Conservation (phyloP, 1,140 invertebrate genomes). For the Marisa cornuarietis region DNA sequence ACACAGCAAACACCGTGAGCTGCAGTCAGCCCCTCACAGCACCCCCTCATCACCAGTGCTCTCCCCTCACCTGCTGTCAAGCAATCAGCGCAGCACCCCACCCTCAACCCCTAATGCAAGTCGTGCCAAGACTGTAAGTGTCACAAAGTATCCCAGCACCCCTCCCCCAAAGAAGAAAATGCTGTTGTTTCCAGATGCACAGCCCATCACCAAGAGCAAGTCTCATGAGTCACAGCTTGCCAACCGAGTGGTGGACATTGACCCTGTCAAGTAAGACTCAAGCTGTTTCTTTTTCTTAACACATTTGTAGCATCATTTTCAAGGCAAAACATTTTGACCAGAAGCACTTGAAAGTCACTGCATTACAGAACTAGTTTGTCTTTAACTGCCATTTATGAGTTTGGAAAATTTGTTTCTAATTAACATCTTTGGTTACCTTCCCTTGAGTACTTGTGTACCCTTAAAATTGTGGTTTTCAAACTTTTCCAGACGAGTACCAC, state of each 20-base stretch:
- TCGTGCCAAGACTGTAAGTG: conserved; percentile 43
- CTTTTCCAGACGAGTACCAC: too few species aligned
- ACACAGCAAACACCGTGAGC: conserved; percentile 24
- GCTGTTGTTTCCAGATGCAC: conserved; percentile 68
- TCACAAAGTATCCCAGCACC: conserved; percentile 78
- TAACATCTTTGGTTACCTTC: too few species aligned
- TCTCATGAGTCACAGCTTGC: conserved; percentile 91
- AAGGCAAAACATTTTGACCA: too few species aligned
- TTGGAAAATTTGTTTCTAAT: too few species aligned
- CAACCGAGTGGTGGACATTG: conserved; percentile 69
- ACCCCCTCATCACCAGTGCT: conserved; percentile 57
- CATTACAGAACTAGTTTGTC: too few species aligned
- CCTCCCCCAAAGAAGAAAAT: conserved; percentile 79
- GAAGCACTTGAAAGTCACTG: too few species aligned
- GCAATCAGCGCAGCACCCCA: conserved; percentile 60
- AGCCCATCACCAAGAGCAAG: conserved; percentile 86
- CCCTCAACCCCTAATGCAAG: conserved; percentile 72
- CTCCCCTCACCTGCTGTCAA: conserved; percentile 23
- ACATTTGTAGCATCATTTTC: too few species aligned
- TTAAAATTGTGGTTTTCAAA: too few species aligned
- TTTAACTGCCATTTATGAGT: too few species aligned
- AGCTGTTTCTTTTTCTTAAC: neutral
- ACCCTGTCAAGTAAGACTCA: conserved; percentile 46
- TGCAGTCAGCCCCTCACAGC: conserved; percentile 52
- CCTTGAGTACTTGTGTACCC: too few species aligned